phyloP scores from a whole-genome alignment of 2,113 vertebrate genomes.

The Physeter macrocephalus region DNA sequence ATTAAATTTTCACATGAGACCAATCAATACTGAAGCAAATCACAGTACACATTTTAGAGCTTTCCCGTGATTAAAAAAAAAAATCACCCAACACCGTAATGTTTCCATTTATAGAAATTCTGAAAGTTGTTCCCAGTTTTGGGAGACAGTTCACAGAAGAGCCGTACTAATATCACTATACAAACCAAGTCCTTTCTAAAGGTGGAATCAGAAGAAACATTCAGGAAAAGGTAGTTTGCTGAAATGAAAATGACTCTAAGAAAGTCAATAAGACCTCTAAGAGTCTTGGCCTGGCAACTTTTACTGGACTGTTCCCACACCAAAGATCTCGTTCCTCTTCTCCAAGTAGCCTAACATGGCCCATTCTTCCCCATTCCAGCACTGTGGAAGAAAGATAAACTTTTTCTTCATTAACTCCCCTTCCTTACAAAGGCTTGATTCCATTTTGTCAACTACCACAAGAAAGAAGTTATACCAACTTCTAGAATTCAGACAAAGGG shows the following conservation, averaged over 20 bases:
- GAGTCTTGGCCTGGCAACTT: not conserved
- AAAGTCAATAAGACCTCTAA: conserved; percentile 22
- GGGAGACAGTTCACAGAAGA: not conserved
- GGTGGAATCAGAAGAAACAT: not conserved
- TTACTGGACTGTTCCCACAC: not conserved
- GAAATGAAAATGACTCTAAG: conserved; percentile 42
- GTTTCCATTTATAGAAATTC: conserved; percentile 35
- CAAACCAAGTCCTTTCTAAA: conserved; percentile 19
- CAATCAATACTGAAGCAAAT: not conserved
- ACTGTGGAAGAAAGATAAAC: not conserved
- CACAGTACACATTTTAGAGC: not conserved
- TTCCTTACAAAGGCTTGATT: not conserved
- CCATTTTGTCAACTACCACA: not conserved
- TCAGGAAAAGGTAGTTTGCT: conserved; percentile 26
- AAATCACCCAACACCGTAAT: not conserved
- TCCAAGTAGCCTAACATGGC: not conserved
- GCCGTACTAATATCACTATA: not conserved
- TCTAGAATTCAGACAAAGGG: not conserved
- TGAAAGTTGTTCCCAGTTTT: not conserved
- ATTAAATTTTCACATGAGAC: not conserved
- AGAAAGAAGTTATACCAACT: not conserved
- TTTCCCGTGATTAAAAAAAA: not conserved
- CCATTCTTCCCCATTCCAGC: not conserved
- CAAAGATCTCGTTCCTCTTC: not conserved
- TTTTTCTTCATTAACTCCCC: not conserved